Base-by-base conservation (phyloP, 2,888 invertebrate species). In the Willowsia nigromaculata region DNA sequence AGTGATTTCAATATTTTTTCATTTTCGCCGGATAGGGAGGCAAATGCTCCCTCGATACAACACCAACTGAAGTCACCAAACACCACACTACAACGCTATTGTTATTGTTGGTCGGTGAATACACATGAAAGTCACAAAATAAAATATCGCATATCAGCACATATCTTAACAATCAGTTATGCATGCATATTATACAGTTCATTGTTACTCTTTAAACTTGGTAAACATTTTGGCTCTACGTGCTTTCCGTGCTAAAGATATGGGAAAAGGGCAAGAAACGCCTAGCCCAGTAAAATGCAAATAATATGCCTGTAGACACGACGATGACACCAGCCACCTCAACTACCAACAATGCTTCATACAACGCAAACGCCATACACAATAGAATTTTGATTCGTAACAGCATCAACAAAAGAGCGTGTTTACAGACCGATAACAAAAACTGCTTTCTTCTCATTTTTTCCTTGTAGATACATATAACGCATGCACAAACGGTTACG, bases 261-360 rank as follows among this genome's bases (percentile, higher is more conserved):
- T 30, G 62, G 25, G 81, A 43, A 83, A 83, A 83, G 83, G 83
- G 68, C 83, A 83, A 83, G 83, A 83, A 83, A 83, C 83, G 83
- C 83, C 83, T 83, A 83, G 83, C 83, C 83, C 83, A 83, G 83
- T 68, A 83, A 83, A 83, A 83, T 83, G 83, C 83, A 83, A 83
- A 83, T 83, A 68, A 68, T 68, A 27, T 82, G 22, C 3, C 2
- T 18, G 18, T n/a, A 65, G 30, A 82, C 47, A 30, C 30, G 30
- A 65, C 27, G 22, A 68, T 50, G 50, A 81, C 33, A 53, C 18
- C 18, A 74, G 6, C 50, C 0, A 11, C 13, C 47, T 74, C 2
- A 0, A 40, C n/a, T 22, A 30, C 50, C 76, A 76, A 76, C 7
- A 50, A 76, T 33, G n/a, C 33, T n/a, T n/a, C n/a, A n/a, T n/a